Percentiles rank a stretch among this genome's conserved stretches.
Conservation (phyloP, 2,888 invertebrate species). For the Plebejus argus region DNA sequence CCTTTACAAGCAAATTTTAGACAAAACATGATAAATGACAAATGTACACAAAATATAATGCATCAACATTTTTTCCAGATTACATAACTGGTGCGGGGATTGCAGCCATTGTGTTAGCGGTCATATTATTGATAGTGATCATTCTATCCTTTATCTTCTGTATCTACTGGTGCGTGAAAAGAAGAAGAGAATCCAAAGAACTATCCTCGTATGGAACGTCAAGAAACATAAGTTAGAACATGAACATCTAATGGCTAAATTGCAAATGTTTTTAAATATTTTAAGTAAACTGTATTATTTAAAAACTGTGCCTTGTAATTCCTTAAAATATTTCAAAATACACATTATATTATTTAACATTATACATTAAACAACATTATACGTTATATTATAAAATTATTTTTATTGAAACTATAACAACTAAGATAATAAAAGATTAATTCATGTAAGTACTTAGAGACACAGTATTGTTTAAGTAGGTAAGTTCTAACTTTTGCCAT, state of each 20-base stretch:
- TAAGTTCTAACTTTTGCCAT: slow-evolving; percentile 27
- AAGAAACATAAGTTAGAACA: slow-evolving; percentile 55
- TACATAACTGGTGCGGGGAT: slow-evolving; percentile 79
- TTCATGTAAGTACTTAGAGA: slow-evolving; percentile 7
- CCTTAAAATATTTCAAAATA: background rate
- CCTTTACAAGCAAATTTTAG: too few relatives aligned
- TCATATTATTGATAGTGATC: slow-evolving; percentile 81
- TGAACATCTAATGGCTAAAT: background rate
- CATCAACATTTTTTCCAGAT: slow-evolving; percentile 54
- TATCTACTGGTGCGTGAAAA: slow-evolving; percentile 80
- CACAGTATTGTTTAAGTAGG: slow-evolving; percentile 28
- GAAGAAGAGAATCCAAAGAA: slow-evolving; percentile 78
- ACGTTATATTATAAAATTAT: background rate
- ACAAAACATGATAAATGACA: too few relatives aligned
- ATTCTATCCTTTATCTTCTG: slow-evolving; percentile 74
- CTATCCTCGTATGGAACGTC: slow-evolving; percentile 71
- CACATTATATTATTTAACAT: too few relatives aligned
- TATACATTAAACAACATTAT: too few relatives aligned
- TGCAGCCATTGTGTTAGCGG: slow-evolving; percentile 86
- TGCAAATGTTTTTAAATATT: background rate
- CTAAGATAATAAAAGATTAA: background rate
- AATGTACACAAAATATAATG: too few relatives aligned
- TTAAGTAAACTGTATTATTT: slow-evolving; percentile 19
- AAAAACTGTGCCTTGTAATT: slow-evolving; percentile 19
- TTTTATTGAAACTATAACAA: background rate